These are phyloP conservation scores for Ostrea edulis DNA, from an alignment of 1,140 invertebrate genomes.

Conservation along the genomic window DNA sequence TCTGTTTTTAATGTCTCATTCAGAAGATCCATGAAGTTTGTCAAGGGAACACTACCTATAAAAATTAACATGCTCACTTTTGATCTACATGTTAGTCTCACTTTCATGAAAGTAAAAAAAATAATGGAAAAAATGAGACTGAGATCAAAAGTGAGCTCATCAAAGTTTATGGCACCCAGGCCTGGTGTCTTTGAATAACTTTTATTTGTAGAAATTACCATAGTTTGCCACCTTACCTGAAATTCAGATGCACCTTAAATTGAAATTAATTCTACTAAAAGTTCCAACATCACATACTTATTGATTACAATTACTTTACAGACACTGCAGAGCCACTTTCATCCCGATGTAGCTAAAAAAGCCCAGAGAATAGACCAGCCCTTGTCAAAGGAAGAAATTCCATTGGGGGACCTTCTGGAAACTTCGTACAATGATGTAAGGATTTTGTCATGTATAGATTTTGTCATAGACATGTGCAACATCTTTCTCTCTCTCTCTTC, in stretches of 20 bases:
- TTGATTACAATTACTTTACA: conserved; percentile 53
- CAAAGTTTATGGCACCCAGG: no score
- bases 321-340: conserved; percentile 87
- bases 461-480: not conserved
- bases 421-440: conserved; percentile 54
- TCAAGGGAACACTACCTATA: no score
- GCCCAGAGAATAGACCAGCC: conserved; percentile 85
- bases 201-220: no score
- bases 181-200: no score
- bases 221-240: not conserved
- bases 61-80: no score
- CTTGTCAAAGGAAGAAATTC: conserved; percentile 52
- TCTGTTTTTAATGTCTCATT: no score
- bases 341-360: conserved; percentile 85
- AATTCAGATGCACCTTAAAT: not conserved
- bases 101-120: no score
- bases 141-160: no score
- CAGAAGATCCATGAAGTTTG: no score
- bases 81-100: no score
- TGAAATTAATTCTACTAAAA: not conserved
- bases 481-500: not conserved
- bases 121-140: no score
- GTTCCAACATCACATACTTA: not conserved
- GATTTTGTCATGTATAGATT: not conserved
- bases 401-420: conserved; percentile 59